Base-by-base conservation (phyloP, 2,888 invertebrate genomes). In the Megalurothrips usitatus region DNA sequence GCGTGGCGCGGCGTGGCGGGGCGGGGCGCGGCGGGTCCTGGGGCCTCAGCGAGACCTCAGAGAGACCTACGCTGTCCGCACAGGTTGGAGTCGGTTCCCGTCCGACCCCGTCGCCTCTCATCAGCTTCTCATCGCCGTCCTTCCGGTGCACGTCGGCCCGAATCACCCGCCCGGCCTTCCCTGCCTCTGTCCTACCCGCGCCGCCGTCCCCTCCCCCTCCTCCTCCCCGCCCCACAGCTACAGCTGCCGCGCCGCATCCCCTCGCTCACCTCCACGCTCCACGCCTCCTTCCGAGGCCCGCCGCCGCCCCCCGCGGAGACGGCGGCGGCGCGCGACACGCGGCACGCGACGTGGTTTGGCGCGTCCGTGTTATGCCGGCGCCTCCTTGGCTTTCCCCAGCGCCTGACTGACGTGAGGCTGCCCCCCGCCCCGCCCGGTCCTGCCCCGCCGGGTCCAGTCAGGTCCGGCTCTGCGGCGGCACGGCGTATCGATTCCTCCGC, bases 101-200 rank as follows among this genome's bases (percentile, higher is more conserved):
- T 75, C 23, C 68, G 52, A 12, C 52, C 11, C 68, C 23, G 68
- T 75, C 68, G 23, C 68, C 68, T 75, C 68, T 12, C 68, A 75
- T 75, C 68, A 75, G 68, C 26, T 26, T 26, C 68, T 75, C 26
- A 26, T 23, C 68, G 68, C 26, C 68, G 23, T 8, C 23, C 68
- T 78, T 43, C 80, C 58, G 68, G 68, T 79, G 79, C 79, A 52
- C 82, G 81, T 80, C 79, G 68, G 79, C 10, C 26, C 68, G 68
- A 75, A 75, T 75, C 68, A 75, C 68, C 78, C 82, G 78, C 81
- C 78, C 80, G 68, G 34, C 68, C 68, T 11, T 12, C 68, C 12
- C 68, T 26, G 26, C 10, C 68, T 12, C 68, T n/a, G 9, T 63
- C 52, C 9, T 17, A 1, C 52, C 9, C 52, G 1, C 52, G 12